Evolutionary conservation across 2,888 invertebrate species (phyloP).

Genomic region (Pseudococcus viburni): DNA sequence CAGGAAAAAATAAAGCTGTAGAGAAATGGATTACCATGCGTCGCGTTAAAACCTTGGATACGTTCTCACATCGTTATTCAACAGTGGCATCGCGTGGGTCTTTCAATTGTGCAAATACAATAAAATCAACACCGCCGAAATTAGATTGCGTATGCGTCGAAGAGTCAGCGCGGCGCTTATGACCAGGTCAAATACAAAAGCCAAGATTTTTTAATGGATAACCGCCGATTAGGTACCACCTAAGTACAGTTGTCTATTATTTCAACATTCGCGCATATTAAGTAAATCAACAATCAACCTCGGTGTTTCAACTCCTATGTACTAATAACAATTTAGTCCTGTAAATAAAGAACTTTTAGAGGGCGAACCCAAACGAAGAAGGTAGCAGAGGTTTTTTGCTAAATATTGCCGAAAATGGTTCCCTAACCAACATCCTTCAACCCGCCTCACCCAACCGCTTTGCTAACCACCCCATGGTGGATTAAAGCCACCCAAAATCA

Average conservation of each 20-base stretch:
- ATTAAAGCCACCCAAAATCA: too few relatives aligned
- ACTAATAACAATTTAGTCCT: not conserved
- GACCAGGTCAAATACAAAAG: conserved; percentile 40
- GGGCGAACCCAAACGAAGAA: too few relatives aligned
- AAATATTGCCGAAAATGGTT: too few relatives aligned
- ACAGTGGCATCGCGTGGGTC: conserved; percentile 43
- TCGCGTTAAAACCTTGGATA: conserved; percentile 35
- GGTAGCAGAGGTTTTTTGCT: too few relatives aligned
- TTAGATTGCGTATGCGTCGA: conserved; percentile 17
- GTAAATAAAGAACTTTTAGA: too few relatives aligned
- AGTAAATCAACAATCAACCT: conserved; percentile 1
- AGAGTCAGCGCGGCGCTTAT: not conserved
- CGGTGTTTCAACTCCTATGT: not conserved
- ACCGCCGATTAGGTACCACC: conserved; percentile 3
- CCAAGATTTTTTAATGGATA: conserved; percentile 27
- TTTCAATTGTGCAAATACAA: conserved; percentile 57
- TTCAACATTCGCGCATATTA: conserved; percentile 19
- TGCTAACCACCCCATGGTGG: too few relatives aligned
- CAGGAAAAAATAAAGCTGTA: not conserved
- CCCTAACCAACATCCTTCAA: not conserved
- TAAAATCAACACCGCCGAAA: conserved; percentile 53
- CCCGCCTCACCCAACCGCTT: too few relatives aligned
- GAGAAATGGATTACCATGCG: conserved; percentile 52
- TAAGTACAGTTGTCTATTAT: not conserved
- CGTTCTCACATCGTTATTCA: conserved; percentile 50